A percentile compares a stretch with the other conserved stretches of the same genome.
phyloP scores from a whole-genome alignment of 2,888 invertebrate genomes.

The Priocnemis perturbator region DNA sequence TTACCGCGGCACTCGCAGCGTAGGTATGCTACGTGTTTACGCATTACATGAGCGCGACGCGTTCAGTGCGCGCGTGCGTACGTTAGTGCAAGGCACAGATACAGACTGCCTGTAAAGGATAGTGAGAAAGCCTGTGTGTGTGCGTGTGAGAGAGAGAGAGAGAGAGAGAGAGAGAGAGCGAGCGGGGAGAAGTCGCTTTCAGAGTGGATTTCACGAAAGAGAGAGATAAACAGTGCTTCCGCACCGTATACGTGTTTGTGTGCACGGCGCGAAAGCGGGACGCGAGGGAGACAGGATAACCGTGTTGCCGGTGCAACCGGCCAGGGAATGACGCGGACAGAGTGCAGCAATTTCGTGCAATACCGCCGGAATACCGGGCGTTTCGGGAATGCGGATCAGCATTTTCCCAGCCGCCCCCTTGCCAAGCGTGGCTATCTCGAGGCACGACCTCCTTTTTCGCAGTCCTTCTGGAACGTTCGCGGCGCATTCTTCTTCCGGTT shows the following conservation, averaged over 20 bases:
- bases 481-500: slow-evolving; percentile 1
- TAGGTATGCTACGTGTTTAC: too few species aligned
- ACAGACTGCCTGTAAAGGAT: background rate
- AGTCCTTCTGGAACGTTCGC: slow-evolving; percentile 6
- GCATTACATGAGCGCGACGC: too few species aligned
- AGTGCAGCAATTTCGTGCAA: slow-evolving; percentile 74
- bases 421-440: slow-evolving; percentile 22
- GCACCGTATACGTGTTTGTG: background rate
- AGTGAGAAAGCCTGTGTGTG: background rate
- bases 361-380: slow-evolving; percentile 72
- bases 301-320: slow-evolving; percentile 37
- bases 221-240: slow-evolving; percentile 5
- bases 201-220: background rate
- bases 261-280: background rate
- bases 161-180: background rate
- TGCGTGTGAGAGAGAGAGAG: too few species aligned
- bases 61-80: background rate
- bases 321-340: slow-evolving; percentile 72
- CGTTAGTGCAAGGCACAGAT: background rate
- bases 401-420: slow-evolving; percentile 65
- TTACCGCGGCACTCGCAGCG: too few species aligned
- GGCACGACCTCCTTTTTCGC: slow-evolving; percentile 21
- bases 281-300: slow-evolving; percentile 17
- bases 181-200: background rate
- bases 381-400: slow-evolving; percentile 73